Base-by-base conservation (phyloP, 2,888 invertebrate species). In the Microchrysa polita region DNA sequence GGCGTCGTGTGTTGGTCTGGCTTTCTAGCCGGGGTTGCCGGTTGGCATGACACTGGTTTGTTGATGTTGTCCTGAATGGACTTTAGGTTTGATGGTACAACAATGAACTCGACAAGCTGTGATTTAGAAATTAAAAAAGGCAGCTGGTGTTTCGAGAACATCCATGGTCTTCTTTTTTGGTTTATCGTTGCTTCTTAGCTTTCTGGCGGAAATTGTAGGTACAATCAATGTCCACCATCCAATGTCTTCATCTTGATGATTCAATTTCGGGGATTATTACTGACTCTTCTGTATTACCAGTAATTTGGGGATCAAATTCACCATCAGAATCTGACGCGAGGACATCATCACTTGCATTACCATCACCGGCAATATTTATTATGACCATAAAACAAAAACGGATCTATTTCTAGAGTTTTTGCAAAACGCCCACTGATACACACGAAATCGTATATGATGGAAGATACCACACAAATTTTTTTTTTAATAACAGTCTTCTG, bases 51-150 rank as follows among this genome's bases (percentile, higher is more conserved):
- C 9, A 57, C 59, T 20, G 71, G 71, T 42, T 67, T 4, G 48
- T 52, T 48, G 20, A 67, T 2, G 16, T 67, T 67, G n/a, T 48
- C 67, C 48, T 67, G 48, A 20, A 67, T 1, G 22, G 67, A 5
- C 14, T 63, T 63, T 34, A 67, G 18, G 22, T 67, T 67, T 7
- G 52, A 67, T 71, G 57, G 42, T 42, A 42, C 42, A 59, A 42
- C 20, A 23, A 42, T 20, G 1, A 71, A 14, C 18, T 16, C 16
- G 12, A 71, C 34, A 12, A 59, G 14, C 18, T 71, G 57, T 20
- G 34, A 42, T 22, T 12, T 71, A n/a, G n/a, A n/a, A 27, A 57
- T 69, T 52, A 72, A 42, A 72, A 44, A 74, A 71, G 16, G 69
- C 61, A n/a, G 52, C 27, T 40, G 65, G 73, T 48, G 71, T 48